A percentile compares a stretch with the other conserved stretches of the same genome.
These are phyloP conservation scores for Felis chaus DNA, from an alignment of 2,113 vertebrate genomes.

Conservation along the genomic window DNA sequence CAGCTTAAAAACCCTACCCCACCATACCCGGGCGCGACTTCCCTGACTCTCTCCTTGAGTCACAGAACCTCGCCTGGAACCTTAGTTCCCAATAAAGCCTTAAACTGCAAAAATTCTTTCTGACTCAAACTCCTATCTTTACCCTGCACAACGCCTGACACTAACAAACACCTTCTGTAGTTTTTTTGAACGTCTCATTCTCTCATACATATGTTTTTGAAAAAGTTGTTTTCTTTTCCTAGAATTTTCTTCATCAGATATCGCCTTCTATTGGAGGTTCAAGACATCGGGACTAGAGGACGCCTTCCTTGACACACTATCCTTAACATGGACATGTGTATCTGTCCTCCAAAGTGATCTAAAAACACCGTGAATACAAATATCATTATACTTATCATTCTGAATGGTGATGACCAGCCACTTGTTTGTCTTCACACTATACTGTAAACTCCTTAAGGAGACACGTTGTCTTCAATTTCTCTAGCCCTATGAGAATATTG, in stretches of 20 bases:
- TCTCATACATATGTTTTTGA: neutral
- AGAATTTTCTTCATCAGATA: neutral
- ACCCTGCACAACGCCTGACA: too few species aligned
- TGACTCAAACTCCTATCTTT: too few species aligned
- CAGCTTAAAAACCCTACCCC: too few species aligned
- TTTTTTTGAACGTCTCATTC: neutral
- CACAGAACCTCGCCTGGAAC: too few species aligned
- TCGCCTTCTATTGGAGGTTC: neutral
- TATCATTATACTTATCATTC: neutral
- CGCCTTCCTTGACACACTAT: neutral
- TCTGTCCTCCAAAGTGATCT: neutral
- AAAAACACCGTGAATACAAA: neutral
- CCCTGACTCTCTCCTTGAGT: too few species aligned
- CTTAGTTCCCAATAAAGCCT: too few species aligned
- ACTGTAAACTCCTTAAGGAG: neutral
- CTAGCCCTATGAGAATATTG: neutral
- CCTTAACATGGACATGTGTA: neutral
- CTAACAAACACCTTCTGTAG: neutral
- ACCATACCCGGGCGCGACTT: too few species aligned
- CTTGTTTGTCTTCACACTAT: neutral
- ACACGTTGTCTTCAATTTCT: neutral
- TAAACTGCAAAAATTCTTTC: too few species aligned
- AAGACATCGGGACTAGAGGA: neutral
- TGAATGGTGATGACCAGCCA: neutral
- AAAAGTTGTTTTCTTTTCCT: neutral